Percentiles rank a stretch among this genome's conserved stretches.
Evolutionary conservation across 2,797 vertebrate species (phyloP).

Genomic region (Melanotaenia maccullochi): DNA sequence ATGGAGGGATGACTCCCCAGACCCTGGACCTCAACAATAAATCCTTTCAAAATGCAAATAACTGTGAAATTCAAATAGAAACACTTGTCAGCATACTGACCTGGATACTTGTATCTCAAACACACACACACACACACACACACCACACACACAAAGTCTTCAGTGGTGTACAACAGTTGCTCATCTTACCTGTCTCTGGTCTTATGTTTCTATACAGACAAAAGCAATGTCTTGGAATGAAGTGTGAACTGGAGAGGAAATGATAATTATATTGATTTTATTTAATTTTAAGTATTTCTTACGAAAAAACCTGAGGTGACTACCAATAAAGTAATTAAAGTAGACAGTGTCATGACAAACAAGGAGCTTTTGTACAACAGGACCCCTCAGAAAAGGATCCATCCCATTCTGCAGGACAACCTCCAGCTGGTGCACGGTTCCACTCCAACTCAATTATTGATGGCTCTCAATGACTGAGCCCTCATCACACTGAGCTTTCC

Average conservation of each 20-base stretch:
- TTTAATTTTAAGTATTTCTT: constrained; percentile 21
- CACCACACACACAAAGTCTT: too few relatives aligned
- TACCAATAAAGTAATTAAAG: constrained; percentile 22
- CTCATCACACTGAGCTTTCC: constrained; percentile 63
- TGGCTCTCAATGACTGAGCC: constrained; percentile 68
- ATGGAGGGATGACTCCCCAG: too few relatives aligned
- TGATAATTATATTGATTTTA: constrained; percentile 9
- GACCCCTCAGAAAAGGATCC: constrained; percentile 40
- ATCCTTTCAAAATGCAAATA: neutral
- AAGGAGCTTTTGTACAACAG: constrained; percentile 22
- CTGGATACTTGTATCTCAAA: constrained; percentile 11
- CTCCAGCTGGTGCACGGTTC: constrained; percentile 77
- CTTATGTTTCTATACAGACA: constrained; percentile 39
- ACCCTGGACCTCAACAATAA: too few relatives aligned
- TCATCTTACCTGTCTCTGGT: constrained; percentile 33
- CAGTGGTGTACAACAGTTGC: constrained; percentile 10
- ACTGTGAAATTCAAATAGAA: constrained; percentile 3
- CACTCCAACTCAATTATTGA: constrained; percentile 80
- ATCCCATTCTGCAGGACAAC: constrained; percentile 35
- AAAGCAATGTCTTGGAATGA: constrained; percentile 31
- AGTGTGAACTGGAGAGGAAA: constrained; percentile 28
- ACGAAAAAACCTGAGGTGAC: constrained; percentile 27
- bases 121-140: neutral
- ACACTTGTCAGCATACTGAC: constrained; percentile 8
- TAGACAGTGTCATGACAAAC: constrained; percentile 14